Evolutionary conservation across 2,113 vertebrate species (phyloP).

Genomic region (Columba janthina): DNA sequence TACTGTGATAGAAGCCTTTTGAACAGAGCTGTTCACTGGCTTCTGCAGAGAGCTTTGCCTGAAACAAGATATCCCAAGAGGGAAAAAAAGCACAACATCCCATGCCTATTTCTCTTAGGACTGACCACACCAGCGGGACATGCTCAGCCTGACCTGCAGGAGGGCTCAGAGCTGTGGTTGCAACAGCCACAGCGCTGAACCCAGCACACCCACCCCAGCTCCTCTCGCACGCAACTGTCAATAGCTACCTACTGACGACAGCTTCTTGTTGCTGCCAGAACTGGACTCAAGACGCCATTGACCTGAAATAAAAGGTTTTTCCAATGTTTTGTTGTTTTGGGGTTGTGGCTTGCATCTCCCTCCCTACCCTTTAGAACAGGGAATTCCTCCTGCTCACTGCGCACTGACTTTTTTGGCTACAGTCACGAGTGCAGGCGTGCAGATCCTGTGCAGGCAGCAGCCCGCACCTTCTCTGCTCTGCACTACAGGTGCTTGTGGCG

Average conservation of each 20-base stretch:
- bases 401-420: background rate
- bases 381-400: background rate
- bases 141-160: background rate
- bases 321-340: background rate
- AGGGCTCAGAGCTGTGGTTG: background rate
- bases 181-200: fast-evolving
- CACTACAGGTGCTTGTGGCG: fast-evolving
- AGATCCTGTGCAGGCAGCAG: background rate
- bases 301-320: background rate
- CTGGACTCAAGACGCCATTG: too few species aligned
- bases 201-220: background rate
- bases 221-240: background rate
- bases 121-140: fast-evolving
- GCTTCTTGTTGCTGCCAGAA: background rate
- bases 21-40: background rate
- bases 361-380: background rate
- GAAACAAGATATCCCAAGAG: background rate
- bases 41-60: background rate
- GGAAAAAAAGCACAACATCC: fast-evolving
- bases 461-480: background rate
- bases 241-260: background rate
- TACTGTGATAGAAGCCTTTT: background rate
- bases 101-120: background rate
- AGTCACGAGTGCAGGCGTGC: fast-evolving
- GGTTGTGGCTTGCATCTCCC: background rate